phyloP scores from a whole-genome alignment of 2,113 vertebrate species.

The Chloropsis cyanopogon region DNA sequence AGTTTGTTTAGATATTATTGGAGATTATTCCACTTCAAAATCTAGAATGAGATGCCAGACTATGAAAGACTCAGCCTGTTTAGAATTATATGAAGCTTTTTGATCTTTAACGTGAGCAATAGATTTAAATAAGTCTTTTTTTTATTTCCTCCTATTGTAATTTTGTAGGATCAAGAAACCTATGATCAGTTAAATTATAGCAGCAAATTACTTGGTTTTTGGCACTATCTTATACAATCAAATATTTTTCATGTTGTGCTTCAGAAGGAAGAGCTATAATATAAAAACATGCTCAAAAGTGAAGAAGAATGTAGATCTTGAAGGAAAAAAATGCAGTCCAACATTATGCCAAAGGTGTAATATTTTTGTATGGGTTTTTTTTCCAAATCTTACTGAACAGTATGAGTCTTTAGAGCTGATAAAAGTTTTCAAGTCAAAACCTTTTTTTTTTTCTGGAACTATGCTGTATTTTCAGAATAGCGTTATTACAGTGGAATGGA shows the following conservation, averaged over 20 bases:
- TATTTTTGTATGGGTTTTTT: background rate
- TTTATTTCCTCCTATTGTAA: background rate
- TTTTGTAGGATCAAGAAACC: background rate
- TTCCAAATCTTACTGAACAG: background rate
- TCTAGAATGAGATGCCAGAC: background rate
- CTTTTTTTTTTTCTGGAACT: background rate
- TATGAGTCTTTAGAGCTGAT: background rate
- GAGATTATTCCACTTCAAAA: background rate
- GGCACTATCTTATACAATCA: background rate
- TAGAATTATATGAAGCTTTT: background rate
- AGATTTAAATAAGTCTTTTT: background rate
- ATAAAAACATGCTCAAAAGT: background rate
- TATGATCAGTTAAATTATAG: background rate
- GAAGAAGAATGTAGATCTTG: background rate
- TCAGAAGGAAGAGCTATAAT: background rate
- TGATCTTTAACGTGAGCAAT: background rate
- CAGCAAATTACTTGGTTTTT: background rate
- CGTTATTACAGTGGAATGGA: background rate
- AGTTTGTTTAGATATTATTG: background rate
- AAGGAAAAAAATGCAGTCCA: background rate
- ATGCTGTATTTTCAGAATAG: background rate
- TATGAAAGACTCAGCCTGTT: background rate
- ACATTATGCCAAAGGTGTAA: background rate
- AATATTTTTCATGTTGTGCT: background rate
- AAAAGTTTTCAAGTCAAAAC: background rate